These are phyloP conservation scores for Neelides sp. DNA, from an alignment of 1,140 invertebrate species.

Conservation along the genomic window DNA sequence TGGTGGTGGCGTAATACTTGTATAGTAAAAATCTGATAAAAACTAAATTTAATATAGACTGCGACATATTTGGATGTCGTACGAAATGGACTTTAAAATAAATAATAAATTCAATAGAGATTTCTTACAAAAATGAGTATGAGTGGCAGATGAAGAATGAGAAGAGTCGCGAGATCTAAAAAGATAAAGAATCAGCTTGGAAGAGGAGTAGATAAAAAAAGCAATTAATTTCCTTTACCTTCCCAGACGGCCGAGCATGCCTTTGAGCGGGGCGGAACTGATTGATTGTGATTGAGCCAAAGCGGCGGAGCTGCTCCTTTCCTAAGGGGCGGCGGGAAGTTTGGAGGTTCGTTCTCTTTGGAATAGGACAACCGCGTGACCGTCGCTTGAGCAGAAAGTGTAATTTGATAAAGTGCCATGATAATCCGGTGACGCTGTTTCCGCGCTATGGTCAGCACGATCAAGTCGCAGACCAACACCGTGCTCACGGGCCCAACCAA, in stretches of 20 bases:
- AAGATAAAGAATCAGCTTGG: too few species aligned
- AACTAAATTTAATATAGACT: not conserved
- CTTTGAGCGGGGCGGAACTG: constrained; percentile 23
- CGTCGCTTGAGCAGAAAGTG: constrained; percentile 56
- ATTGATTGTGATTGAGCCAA: constrained; percentile 25
- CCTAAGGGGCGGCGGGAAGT: too few species aligned
- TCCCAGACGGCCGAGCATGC: constrained; percentile 28
- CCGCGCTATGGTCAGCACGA: constrained; percentile 59
- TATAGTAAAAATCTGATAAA: not conserved
- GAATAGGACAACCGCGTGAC: too few species aligned
- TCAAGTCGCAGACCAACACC: constrained; percentile 29
- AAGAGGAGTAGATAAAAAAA: too few species aligned
- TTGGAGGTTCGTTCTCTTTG: too few species aligned
- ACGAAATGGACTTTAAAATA: not conserved
- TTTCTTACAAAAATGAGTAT: constrained; percentile 29
- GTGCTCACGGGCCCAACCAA: constrained; percentile 25
- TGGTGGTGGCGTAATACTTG: not conserved
- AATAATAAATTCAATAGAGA: not conserved
- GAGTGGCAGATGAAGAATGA: constrained; percentile 26
- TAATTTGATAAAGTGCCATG: constrained; percentile 70
- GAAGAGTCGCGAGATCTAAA: constrained; percentile 24
- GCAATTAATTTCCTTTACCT: too few species aligned
- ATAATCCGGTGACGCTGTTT: constrained; percentile 70
- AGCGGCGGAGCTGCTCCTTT: constrained; percentile 29
- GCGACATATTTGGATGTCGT: not conserved